phyloP scores from a whole-genome alignment of 2,113 vertebrate species.

The Ctenomys sociabilis region DNA sequence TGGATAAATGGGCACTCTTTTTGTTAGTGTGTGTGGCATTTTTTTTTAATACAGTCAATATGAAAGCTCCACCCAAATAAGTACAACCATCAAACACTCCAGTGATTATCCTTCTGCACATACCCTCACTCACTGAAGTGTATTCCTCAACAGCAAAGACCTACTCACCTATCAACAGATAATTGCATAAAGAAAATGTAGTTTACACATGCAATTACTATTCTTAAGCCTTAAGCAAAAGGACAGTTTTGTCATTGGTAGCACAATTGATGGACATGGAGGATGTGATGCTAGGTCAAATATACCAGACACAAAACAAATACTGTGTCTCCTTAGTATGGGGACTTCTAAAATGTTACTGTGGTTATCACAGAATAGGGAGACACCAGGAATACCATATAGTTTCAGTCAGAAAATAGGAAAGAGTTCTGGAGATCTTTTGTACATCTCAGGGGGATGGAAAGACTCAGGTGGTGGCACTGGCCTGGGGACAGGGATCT shows the following conservation, averaged over 20 bases:
- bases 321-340: background rate
- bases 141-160: background rate
- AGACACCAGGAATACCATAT: background rate
- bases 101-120: background rate
- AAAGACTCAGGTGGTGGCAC: too few species aligned
- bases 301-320: background rate
- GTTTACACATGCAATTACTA: background rate
- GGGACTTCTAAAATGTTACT: background rate
- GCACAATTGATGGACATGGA: background rate
- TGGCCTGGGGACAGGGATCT: background rate
- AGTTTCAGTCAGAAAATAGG: background rate
- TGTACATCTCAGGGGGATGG: background rate
- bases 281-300: background rate
- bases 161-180: background rate
- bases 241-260: background rate
- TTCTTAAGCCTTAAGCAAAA: background rate
- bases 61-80: background rate
- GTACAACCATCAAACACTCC: background rate
- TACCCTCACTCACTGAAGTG: background rate
- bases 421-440: too few species aligned
- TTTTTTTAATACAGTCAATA: background rate
- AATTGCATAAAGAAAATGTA: background rate
- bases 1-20: background rate
- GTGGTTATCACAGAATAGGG: background rate
- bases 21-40: background rate